Base-by-base conservation (phyloP, 2,888 invertebrate genomes). In the Megastigmus dorsalis region DNA sequence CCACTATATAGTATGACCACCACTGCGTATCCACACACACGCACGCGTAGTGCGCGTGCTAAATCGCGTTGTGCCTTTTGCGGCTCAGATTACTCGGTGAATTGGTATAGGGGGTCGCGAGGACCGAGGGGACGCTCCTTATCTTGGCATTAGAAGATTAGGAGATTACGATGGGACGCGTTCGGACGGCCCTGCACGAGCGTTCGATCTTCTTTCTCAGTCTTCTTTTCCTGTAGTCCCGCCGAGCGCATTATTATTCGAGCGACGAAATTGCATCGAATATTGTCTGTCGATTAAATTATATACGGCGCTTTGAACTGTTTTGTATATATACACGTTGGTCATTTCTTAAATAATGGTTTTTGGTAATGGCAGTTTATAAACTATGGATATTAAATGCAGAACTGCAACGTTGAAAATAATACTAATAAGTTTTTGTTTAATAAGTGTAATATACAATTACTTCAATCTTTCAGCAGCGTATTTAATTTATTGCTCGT, bases 51-150 rank as follows among this genome's bases (percentile, higher is more conserved):
- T 15, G 28, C 52, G 60, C 66, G 79, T 77, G 79, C 80, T 83
- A 86, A 86, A 86, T 87, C 86, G 85, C 83, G 84, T 84, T 86
- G 86, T 82, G 84, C 87, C 86, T 88, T 88, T 87, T 86, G 84
- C 84, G 83, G 85, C 84, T 88, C 88, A 80, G 84, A 86, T 88
- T 87, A 87, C 88, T 82, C 84, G n/a, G 83, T 86, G 87, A 86
- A 86, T 86, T 84, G 43, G 85, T 84, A n/a, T 84, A 82, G 82
- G 83, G 79, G 79, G 76, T 55, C n/a, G 71, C 62, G 62, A 60
- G n/a, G 36, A 70, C 50, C 69, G 72, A 52, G 78, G 79, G 79
- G 81, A 78, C 80, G 78, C 81, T 85, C 79, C 86, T 86, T 86
- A 87, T 87, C 86, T 83, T 74, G 78, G 82, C 82, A 85, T 86